Evolutionary conservation across 2,113 vertebrate genomes (phyloP).

Genomic region (Rhizomys pruinosus): DNA sequence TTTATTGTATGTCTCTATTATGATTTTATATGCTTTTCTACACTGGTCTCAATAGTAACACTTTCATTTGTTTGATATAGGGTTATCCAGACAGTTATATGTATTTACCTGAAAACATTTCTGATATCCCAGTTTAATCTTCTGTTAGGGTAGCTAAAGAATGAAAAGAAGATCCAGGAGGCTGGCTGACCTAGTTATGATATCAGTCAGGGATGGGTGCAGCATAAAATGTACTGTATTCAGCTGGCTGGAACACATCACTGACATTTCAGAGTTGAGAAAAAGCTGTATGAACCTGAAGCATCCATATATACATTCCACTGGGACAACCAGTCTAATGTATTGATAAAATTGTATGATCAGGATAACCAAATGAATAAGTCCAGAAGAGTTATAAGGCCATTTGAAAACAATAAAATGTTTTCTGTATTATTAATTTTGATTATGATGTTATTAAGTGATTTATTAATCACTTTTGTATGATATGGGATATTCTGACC

Average conservation of each 20-base stretch:
- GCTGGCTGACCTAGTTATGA: background rate
- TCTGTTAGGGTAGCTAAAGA: background rate
- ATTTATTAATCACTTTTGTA: no score
- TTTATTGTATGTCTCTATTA: background rate
- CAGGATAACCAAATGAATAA: background rate
- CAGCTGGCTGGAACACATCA: background rate
- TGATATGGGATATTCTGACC: no score
- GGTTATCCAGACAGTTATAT: background rate
- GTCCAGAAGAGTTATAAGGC: background rate
- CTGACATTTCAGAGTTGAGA: background rate
- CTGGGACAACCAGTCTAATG: background rate
- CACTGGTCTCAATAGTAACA: no score
- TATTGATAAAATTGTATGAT: background rate
- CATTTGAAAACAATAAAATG: background rate
- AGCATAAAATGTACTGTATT: background rate
- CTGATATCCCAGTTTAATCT: background rate
- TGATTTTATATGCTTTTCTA: no score
- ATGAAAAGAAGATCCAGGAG: background rate
- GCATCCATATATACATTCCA: background rate
- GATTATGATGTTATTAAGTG: background rate
- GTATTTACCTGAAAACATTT: background rate
- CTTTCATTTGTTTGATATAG: background rate
- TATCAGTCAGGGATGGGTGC: no score
- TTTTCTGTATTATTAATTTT: background rate
- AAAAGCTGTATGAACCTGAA: background rate